A percentile compares a stretch with the other conserved stretches of the same genome.
Evolutionary conservation across 1,140 invertebrate genomes (phyloP).

Genomic region (Helicoverpa armigera): DNA sequence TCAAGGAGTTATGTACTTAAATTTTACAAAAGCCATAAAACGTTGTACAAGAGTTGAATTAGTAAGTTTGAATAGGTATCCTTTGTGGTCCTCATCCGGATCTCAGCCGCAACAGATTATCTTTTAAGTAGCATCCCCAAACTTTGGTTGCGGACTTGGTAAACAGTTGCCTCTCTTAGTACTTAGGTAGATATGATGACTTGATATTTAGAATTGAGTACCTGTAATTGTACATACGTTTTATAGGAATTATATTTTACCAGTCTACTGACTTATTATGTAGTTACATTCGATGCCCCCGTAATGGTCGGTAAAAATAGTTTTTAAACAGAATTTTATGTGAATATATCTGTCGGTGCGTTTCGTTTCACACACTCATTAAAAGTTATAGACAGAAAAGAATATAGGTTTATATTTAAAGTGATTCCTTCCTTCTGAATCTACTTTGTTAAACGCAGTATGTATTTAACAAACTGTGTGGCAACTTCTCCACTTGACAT

Average conservation of each 20-base stretch:
- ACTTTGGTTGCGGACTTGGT: slow-evolving; percentile 5
- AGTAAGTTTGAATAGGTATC: background rate
- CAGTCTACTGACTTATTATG: too few relatives aligned
- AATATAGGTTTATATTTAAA: too few relatives aligned
- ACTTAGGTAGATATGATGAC: background rate
- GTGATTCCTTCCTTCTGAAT: background rate
- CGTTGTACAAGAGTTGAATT: slow-evolving; percentile 1
- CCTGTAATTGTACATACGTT: too few relatives aligned
- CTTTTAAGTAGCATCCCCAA: slow-evolving; percentile 1
- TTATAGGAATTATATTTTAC: too few relatives aligned
- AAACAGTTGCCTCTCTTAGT: slow-evolving; percentile 6
- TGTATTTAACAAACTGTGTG: background rate
- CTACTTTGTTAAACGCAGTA: background rate
- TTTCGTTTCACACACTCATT: too few relatives aligned
- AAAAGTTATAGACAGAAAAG: too few relatives aligned
- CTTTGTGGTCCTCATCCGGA: background rate
- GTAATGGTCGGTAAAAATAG: too few relatives aligned
- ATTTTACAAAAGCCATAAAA: slow-evolving; percentile 13
- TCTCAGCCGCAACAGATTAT: background rate
- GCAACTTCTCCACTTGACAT: background rate
- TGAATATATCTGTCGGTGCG: too few relatives aligned
- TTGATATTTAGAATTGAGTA: background rate
- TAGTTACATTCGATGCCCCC: too few relatives aligned
- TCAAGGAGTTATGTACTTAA: background rate
- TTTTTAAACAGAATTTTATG: too few relatives aligned